Percentiles rank a stretch among this genome's conserved stretches.
Conservation (phyloP, 2,888 invertebrate genomes). For the Cistogaster globosa region DNA sequence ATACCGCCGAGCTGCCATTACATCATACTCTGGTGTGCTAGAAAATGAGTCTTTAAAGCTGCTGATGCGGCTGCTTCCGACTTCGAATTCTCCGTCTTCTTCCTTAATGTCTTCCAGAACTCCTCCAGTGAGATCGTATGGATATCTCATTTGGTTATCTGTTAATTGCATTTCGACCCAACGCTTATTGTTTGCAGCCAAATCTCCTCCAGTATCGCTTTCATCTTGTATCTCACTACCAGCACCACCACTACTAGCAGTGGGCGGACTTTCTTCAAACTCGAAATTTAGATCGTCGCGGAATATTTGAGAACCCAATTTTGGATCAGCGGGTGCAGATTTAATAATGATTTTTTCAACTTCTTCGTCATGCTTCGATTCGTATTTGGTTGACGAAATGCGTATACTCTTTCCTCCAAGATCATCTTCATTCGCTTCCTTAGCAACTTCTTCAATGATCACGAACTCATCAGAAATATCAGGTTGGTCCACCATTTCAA, state of each 20-base stretch:
- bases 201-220: conserved; percentile 86
- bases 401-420: conserved; percentile 91
- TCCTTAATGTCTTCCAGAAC: conserved; percentile 96
- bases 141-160: conserved; percentile 86
- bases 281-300: conserved; percentile 87
- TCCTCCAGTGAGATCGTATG: conserved; percentile 91
- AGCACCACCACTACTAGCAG: conserved; percentile 78
- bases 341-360: conserved; percentile 88
- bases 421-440: conserved; percentile 92
- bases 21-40: conserved; percentile 96
- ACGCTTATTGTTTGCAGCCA: conserved; percentile 90
- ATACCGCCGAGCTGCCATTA: conserved; percentile 89
- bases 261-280: conserved; percentile 87
- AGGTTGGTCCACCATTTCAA: conserved; percentile 93
- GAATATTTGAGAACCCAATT: conserved; percentile 85
- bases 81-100: conserved; percentile 95
- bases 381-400: conserved; percentile 85
- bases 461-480: conserved; percentile 94
- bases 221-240: conserved; percentile 78
- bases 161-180: conserved; percentile 95
- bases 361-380: conserved; percentile 87
- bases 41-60: conserved; percentile 94
- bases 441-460: conserved; percentile 93
- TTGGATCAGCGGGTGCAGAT: conserved; percentile 87
- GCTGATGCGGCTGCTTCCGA: conserved; percentile 88